Base-by-base conservation (phyloP, 2,797 vertebrate species). In the Margarornis squamiger region DNA sequence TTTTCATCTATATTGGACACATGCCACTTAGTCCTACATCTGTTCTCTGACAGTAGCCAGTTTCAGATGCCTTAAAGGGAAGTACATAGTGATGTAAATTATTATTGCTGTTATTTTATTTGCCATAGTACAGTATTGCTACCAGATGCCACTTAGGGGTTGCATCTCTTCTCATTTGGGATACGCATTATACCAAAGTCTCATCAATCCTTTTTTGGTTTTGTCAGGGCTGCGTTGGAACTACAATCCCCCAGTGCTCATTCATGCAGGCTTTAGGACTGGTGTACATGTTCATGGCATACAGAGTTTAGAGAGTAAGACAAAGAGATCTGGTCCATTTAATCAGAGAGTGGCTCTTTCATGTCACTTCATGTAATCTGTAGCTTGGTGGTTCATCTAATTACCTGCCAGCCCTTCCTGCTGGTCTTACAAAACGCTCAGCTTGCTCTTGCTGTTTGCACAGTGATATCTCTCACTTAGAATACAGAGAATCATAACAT, bases 41-140 rank as follows among this genome's bases (percentile, higher is more conserved):
- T 96, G 88, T 83, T 90, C 59, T 95, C 86, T 88, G 66, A 78
- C 92, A 81, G 93, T 96, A 95, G 95, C 88, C 78, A 22, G 43
- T 90, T 92, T 95, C 79, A 90, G 61, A 92, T 88, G 83, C 86
- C 93, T 92, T 78, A 39, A 88, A 83, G 66, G 58, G 70, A 36
- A 93, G 62, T 70, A 78, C 84, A 81, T 72, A 88, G 66, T 81
- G 90, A 92, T 78, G 54, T 88, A 93, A 92, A 94, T 95, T 88
- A 88, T 91, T 95, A 78, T 93, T 95, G 36, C 46, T 86, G 49
- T 88, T 93, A 91, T 49, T 95, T 70, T 86, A 88, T 95, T 96
- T 95, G 54, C 79, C 90, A 39, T 48, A 77, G 72, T 61, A 68
- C 27, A 34, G 16, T 90, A 95, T 94, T 94, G 23, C 46, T 95